A percentile compares a stretch with the other conserved stretches of the same genome.
phyloP scores from a whole-genome alignment of 2,888 invertebrate genomes.

The Limnephilus auricula region DNA sequence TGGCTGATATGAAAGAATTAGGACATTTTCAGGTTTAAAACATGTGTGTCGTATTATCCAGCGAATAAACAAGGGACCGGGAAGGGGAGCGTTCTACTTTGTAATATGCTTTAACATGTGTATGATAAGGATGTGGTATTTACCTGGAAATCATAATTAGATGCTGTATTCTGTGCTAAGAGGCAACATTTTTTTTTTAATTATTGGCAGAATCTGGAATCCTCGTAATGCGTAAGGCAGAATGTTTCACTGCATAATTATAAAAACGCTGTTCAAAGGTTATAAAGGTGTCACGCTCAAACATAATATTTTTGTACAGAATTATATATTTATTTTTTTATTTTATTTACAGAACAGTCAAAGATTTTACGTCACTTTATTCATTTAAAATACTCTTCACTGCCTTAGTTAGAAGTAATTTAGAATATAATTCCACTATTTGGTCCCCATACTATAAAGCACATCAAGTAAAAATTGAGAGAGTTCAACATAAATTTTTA shows the following conservation, averaged over 20 bases:
- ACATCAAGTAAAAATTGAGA: too few species aligned
- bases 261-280: background rate
- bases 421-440: too few species aligned
- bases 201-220: background rate
- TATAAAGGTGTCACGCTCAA: background rate
- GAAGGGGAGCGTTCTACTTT: background rate
- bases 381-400: too few species aligned
- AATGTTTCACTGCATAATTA: background rate
- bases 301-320: too few species aligned
- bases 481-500: too few species aligned
- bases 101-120: background rate
- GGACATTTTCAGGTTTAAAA: slow-evolving; percentile 66
- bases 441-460: too few species aligned
- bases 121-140: background rate
- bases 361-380: too few species aligned
- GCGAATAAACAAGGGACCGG: slow-evolving; percentile 57
- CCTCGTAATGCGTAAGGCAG: background rate
- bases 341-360: too few species aligned
- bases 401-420: too few species aligned
- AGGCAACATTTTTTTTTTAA: background rate
- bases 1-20: slow-evolving; percentile 67
- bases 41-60: slow-evolving; percentile 65
- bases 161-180: background rate
- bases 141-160: background rate
- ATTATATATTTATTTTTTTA: too few species aligned